phyloP scores from a whole-genome alignment of 2,113 vertebrate genomes.

The Oriolus oriolus region DNA sequence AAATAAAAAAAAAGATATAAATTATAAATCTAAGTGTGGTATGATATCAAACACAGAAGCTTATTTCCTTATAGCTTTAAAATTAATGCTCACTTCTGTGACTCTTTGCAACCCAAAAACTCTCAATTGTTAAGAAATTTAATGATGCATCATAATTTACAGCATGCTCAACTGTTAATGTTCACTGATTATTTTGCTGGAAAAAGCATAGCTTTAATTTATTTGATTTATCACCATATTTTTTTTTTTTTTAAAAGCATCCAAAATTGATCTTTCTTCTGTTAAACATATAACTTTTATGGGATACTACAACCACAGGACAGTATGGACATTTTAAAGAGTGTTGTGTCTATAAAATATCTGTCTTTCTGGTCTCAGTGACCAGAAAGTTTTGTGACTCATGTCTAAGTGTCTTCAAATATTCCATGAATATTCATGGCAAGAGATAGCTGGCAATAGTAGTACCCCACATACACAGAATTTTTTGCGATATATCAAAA shows the following conservation, averaged over 20 bases:
- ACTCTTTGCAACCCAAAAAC: neutral
- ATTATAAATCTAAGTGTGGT: neutral
- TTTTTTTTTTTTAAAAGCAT: neutral
- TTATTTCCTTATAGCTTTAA: neutral
- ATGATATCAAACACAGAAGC: neutral
- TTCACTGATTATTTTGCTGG: slow-evolving; percentile 3
- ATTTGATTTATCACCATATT: neutral
- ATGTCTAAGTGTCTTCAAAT: neutral
- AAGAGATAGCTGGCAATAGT: neutral
- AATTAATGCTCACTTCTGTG: neutral
- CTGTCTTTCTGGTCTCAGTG: neutral
- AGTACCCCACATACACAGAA: rapidly evolving
- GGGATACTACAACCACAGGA: neutral
- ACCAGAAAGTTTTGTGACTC: neutral
- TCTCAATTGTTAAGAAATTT: neutral
- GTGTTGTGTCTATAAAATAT: neutral
- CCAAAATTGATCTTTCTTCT: neutral
- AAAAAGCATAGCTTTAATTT: neutral
- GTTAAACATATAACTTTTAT: neutral
- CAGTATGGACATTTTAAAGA: neutral
- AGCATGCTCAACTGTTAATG: neutral
- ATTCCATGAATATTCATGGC: rapidly evolving
- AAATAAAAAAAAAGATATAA: neutral
- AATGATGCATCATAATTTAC: neutral
- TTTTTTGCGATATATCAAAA: neutral